phyloP scores from a whole-genome alignment of 2,797 vertebrate species.

The Diplodus puntazzo region DNA sequence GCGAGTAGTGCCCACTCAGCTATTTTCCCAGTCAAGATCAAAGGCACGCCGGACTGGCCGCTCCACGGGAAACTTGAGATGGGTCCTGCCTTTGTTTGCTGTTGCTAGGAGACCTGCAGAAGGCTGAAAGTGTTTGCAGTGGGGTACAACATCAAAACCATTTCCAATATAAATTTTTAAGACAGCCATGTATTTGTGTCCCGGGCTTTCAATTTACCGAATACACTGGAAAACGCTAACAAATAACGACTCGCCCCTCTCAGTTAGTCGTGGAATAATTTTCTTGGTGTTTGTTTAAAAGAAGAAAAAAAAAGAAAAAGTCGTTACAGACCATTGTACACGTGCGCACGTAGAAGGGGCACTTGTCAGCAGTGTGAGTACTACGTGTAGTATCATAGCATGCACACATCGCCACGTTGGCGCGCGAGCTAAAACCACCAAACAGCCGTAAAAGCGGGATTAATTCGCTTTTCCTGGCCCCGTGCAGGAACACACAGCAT shows the following conservation, averaged over 20 bases:
- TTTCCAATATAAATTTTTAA: constrained; percentile 89
- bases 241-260: constrained; percentile 70
- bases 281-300: constrained; percentile 50
- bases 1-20: constrained; percentile 86
- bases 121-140: constrained; percentile 88
- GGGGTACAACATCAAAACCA: constrained; percentile 89
- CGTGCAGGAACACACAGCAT: constrained; percentile 24
- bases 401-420: background rate
- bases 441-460: constrained; percentile 38
- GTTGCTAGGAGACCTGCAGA: constrained; percentile 89
- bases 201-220: constrained; percentile 77
- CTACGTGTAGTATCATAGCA: background rate
- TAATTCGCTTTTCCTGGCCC: constrained; percentile 27
- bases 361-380: constrained; percentile 26
- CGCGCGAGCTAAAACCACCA: constrained; percentile 30
- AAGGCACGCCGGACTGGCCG: constrained; percentile 84
- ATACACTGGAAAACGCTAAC: constrained; percentile 72
- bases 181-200: constrained; percentile 83
- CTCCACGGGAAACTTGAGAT: constrained; percentile 89
- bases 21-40: constrained; percentile 88
- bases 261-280: constrained; percentile 62
- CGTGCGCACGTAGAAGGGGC: constrained; percentile 29
- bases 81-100: constrained; percentile 90
- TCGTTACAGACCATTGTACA: constrained; percentile 39
- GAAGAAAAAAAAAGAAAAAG: constrained; percentile 32